Conservation (phyloP, 2,888 invertebrate species). For the Craniophora ligustri region DNA sequence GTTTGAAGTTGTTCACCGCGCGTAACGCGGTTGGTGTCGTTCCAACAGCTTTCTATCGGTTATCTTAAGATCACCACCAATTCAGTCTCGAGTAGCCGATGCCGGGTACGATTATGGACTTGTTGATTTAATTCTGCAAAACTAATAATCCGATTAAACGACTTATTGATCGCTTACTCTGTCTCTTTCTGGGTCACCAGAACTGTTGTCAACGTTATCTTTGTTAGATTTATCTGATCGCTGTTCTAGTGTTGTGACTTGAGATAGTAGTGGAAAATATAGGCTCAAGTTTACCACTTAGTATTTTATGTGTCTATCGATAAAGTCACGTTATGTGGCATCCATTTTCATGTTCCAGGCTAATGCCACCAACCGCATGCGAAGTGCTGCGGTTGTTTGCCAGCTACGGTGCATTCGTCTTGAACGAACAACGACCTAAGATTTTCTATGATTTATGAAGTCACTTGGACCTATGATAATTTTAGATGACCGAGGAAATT, state of each 20-base stretch:
- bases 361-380: conserved; percentile 73
- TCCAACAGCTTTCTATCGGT: conserved; percentile 82
- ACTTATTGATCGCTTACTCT: conserved; percentile 62
- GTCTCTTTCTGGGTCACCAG: conserved; percentile 63
- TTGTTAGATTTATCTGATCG: conserved; percentile 45
- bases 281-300: conserved; percentile 33
- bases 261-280: conserved; percentile 46
- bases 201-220: conserved; percentile 56
- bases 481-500: background rate
- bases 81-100: conserved; percentile 78
- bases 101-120: conserved; percentile 67
- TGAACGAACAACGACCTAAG: conserved; percentile 71
- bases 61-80: conserved; percentile 77
- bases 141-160: conserved; percentile 74
- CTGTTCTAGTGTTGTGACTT: conserved; percentile 43
- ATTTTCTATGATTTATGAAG: conserved; percentile 63
- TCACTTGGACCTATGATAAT: conserved; percentile 7
- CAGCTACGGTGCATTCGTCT: conserved; percentile 73
- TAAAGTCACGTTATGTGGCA: conserved; percentile 66
- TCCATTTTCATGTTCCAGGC: conserved; percentile 66
- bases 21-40: conserved; percentile 83
- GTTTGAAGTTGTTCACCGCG: conserved; percentile 74
- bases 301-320: conserved; percentile 56
- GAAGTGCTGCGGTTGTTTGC: conserved; percentile 71
- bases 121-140: conserved; percentile 73